Conservation (phyloP, 2,113 vertebrate species). For the Actenoides hombroni region DNA sequence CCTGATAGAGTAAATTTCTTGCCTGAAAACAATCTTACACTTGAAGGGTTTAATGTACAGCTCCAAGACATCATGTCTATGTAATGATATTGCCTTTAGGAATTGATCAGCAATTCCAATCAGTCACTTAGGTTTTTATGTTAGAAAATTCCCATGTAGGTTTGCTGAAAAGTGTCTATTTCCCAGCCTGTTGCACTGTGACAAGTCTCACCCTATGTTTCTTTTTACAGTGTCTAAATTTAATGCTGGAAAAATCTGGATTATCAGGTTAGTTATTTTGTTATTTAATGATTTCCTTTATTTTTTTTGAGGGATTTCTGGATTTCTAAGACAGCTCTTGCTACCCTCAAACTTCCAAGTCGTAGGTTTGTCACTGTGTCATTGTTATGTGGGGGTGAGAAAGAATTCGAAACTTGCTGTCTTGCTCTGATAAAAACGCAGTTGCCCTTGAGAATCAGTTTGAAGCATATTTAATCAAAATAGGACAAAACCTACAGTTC, state of each 20-base stretch:
- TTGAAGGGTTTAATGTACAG: background rate
- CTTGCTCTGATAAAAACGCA: background rate
- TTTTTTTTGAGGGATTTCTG: background rate
- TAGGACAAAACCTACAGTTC: background rate
- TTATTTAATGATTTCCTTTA: background rate
- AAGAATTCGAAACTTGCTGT: background rate
- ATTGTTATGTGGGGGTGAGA: background rate
- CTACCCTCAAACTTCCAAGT: background rate
- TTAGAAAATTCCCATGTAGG: background rate
- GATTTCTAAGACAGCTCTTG: background rate
- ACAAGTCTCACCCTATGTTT: background rate
- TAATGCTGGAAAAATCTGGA: constrained; percentile 83
- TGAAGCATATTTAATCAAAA: background rate
- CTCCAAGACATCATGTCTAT: background rate
- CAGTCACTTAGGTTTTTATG: background rate
- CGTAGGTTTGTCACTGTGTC: background rate
- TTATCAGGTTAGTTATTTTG: constrained; percentile 80
- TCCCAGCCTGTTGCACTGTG: background rate
- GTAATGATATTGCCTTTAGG: background rate
- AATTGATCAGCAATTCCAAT: background rate
- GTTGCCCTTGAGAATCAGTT: background rate
- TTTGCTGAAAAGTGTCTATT: background rate
- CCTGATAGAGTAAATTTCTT: background rate
- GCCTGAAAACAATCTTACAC: background rate
- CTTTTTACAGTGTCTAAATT: constrained; percentile 85